Base-by-base conservation (phyloP, 2,113 vertebrate species). In the Xenus cinereus region DNA sequence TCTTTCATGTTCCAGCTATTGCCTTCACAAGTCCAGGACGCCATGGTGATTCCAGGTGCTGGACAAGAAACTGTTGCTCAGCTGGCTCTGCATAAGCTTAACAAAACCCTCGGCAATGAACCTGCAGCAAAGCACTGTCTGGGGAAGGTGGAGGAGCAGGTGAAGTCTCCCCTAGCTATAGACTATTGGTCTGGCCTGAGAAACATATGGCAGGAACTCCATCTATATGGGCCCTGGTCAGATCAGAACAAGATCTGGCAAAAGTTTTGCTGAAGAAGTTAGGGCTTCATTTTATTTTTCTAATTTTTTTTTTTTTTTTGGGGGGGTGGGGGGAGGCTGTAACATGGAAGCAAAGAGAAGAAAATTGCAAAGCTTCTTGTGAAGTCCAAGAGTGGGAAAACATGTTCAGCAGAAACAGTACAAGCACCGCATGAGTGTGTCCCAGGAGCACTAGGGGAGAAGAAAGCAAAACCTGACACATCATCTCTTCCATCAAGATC, bases 341-440 rank as follows among this genome's bases (percentile, higher is more conserved):
- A 59, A 95, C 82, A 83, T 51, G 19, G 0, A 9, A 75, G 15
- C 51, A 60, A 77, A 57, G 30, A 76, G 27, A 39, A 87, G 28
- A 80, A 77, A 78, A 56, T 13, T 68, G 48, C 30, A 64, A 79
- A 77, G 35, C 14, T 57, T 63, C 48, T 72, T 73, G n/a, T 48
- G 43, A 88, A 73, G 45, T 32, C 20, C 62, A 53, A 63, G 67
- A 96, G 72, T 93, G 48, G 68, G 45, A 95, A 95, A 96, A 86
- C 19, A 1, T 91, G 85, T 95, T 92, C 80, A 87, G 71, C 8
- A 57, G 54, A 20, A 92, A 60, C 41, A 85, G 46, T 85, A 87
- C 82, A 93, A 85, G 90, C n/a, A 19, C 22, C 0, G 3, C 35
- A 24, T 68, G 35, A 90, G 54, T 21, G 17, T 66, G 28, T 84